Conservation (phyloP, 2,113 vertebrate genomes). For the Mionectes macconnelli region DNA sequence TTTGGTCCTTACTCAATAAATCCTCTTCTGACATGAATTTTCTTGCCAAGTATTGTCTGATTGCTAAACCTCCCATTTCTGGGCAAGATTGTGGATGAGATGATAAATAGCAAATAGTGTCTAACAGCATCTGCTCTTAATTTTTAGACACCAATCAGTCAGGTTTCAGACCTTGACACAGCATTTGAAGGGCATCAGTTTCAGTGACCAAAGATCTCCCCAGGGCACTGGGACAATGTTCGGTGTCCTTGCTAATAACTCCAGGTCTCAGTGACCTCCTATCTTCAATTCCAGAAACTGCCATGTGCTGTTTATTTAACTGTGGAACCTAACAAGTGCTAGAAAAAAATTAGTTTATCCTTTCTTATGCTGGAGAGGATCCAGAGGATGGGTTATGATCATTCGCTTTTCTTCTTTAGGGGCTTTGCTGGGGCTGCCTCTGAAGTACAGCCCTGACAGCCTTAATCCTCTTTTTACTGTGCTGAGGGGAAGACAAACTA, state of each 20-base stretch:
- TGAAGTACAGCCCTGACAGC: background rate
- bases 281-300: background rate
- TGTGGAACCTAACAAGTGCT: background rate
- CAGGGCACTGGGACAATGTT: background rate
- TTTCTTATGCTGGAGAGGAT: background rate
- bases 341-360: background rate
- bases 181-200: slow-evolving; percentile 26
- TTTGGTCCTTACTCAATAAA: slow-evolving; percentile 1
- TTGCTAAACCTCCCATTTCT: slow-evolving; percentile 28
- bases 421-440: background rate
- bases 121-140: slow-evolving; percentile 20
- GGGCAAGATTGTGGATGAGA: slow-evolving; percentile 3
- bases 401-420: background rate
- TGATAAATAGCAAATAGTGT: slow-evolving; percentile 6
- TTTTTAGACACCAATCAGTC: slow-evolving; percentile 5
- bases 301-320: background rate
- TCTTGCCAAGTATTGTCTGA: slow-evolving; percentile 27
- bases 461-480: background rate
- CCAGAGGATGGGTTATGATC: background rate
- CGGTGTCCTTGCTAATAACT: background rate
- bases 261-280: background rate
- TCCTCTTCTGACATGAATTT: slow-evolving; percentile 27
- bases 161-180: slow-evolving; percentile 9
- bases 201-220: background rate
- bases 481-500: background rate